These are phyloP conservation scores for Alligator mississippiensis DNA, from an alignment of 2,113 vertebrate genomes.

Conservation along the genomic window DNA sequence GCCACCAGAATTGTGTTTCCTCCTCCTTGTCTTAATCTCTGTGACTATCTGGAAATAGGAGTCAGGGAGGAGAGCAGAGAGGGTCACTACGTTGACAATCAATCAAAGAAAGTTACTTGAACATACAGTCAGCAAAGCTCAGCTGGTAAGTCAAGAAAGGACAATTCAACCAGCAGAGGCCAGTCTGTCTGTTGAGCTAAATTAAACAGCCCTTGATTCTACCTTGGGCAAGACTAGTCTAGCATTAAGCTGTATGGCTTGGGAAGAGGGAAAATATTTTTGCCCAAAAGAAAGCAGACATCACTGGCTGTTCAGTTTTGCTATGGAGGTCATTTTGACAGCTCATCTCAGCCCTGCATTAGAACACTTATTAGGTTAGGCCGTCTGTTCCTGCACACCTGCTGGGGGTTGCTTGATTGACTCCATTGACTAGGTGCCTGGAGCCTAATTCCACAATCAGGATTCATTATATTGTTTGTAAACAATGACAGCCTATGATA, in stretches of 20 bases:
- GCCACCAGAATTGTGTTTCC: neutral
- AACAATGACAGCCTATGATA: slow-evolving; percentile 70
- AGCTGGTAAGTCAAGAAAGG: neutral
- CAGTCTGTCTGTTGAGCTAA: neutral
- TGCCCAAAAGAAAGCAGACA: neutral
- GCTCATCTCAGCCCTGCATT: neutral
- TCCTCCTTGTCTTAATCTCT: neutral
- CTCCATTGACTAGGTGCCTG: slow-evolving; percentile 50
- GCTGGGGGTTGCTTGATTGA: slow-evolving; percentile 56
- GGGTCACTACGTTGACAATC: neutral
- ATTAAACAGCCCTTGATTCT: neutral
- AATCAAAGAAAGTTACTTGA: neutral
- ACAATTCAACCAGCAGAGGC: neutral
- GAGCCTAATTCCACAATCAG: slow-evolving; percentile 71
- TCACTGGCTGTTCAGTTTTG: neutral
- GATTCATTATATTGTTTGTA: slow-evolving; percentile 72
- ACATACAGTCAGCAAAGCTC: neutral
- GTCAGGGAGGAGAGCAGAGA: neutral
- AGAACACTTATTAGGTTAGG: slow-evolving; percentile 13
- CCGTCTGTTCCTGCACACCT: slow-evolving; percentile 50
- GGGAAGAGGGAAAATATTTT: neutral
- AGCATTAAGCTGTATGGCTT: neutral
- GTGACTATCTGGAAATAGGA: neutral
- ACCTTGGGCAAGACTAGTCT: neutral
- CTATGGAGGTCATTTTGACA: neutral